Base-by-base conservation (phyloP, 2,888 invertebrate genomes). In the Frankliniella intonsa region DNA sequence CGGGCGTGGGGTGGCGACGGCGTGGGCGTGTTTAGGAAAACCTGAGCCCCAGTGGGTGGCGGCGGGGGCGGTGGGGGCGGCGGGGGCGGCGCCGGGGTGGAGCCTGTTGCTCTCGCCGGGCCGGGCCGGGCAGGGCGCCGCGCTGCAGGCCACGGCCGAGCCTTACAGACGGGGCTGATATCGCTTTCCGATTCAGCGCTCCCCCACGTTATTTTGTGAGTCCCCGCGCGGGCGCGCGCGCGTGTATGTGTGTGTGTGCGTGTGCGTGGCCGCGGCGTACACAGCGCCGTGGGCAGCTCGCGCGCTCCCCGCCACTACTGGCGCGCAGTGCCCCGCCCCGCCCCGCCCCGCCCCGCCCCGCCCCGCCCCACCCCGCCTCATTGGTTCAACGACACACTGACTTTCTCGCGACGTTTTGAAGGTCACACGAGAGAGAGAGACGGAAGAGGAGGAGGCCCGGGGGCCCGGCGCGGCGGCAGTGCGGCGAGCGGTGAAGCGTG, bases 331-430 rank as follows among this genome's bases (percentile, higher is more conserved):
- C n/a, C 83, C 17, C 38, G 38, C 38, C 38, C 38, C 38, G 38
- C 38, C 38, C 55, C 55, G 12, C 55, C 55, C 83, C 80, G 50
- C 81, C 81, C 62, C 81, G 19, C 9, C 69, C n/a, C 22, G n/a
- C 22, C 69, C 69, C 3, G n/a, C n/a, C 69, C 69, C 69, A n/a
- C 84, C n/a, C 69, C 69, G 69, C 69, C 69, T 22, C 69, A 69
- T 76, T 76, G 69, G 69, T 76, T 76, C 84, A 85, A 84, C 85
- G 85, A 85, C 85, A 85, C 83, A 84, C 84, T 85, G 85, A 85
- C 85, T 84, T 85, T 85, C 83, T 83, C 84, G 84, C 82, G 83
- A 51, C 83, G 83, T 51, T 81, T 83, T 83, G 83, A 84, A 84
- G 84, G 84, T 84, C 84, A 84, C 22, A 22, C 69, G 22, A 62